Evolutionary conservation across 2,113 vertebrate genomes (phyloP).

Genomic region (Pedionomus torquatus): DNA sequence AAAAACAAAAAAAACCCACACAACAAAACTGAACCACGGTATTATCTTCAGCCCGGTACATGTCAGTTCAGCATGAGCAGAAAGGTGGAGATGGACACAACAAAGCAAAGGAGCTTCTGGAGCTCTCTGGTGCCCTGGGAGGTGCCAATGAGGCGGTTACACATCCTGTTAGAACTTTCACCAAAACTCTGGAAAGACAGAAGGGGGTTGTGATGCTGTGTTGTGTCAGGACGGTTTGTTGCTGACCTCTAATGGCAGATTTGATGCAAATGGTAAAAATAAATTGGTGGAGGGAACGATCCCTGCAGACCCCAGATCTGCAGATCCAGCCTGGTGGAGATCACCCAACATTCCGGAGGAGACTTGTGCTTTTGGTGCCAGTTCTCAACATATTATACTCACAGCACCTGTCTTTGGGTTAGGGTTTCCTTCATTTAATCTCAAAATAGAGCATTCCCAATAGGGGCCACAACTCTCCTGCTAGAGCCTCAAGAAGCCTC

Average conservation of each 20-base stretch:
- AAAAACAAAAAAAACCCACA: not conserved
- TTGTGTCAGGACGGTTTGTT: not conserved
- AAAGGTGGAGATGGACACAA: not conserved
- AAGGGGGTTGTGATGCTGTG: not conserved
- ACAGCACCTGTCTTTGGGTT: too few relatives aligned
- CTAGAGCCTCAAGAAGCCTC: not conserved
- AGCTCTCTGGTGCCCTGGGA: too few relatives aligned
- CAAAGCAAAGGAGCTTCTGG: too few relatives aligned
- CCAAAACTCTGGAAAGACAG: not conserved
- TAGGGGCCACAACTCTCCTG: not conserved
- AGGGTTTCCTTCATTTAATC: not conserved
- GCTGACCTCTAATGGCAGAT: conserved; percentile 16
- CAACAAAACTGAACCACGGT: too few relatives aligned
- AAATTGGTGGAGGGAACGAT: not conserved
- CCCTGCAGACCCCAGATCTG: not conserved
- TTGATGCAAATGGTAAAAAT: not conserved
- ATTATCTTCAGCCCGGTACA: not conserved
- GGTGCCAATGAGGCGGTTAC: too few relatives aligned
- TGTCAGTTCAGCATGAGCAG: not conserved
- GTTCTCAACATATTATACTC: not conserved
- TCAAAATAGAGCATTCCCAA: not conserved
- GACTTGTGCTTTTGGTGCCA: not conserved
- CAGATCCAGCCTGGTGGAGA: not conserved
- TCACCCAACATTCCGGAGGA: rapidly evolving
- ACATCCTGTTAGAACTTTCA: not conserved